Evolutionary conservation across 2,888 invertebrate species (phyloP), one percentile per base, ranked within the genome.

Genomic region (Hypolimnas misippus): DNA sequence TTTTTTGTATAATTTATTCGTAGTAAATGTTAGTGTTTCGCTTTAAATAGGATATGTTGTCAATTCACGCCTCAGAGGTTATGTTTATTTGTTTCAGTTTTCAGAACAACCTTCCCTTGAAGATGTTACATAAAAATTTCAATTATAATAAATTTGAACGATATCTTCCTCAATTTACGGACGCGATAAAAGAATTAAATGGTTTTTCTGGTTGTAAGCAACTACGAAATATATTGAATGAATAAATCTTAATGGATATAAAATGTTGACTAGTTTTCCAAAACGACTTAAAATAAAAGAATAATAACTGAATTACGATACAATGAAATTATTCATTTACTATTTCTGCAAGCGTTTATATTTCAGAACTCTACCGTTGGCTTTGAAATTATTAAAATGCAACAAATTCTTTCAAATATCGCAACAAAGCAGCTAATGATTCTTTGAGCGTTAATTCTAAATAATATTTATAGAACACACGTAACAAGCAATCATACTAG

Each of bases 41-140:
- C 7, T 42, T 16, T 17, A 7, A 14, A 17, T 29, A 10, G n/a
- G 29, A 57, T 61, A 42, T 65, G 74, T 70, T 76, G 67, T 76
- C 75, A 74, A 71, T 78, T 72, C 63, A 67, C 74, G 57, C 72
- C 71, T 63, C 64, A 68, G 63, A 72, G 71, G 69, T 73, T 72
- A 64, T 68, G 68, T 72, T 70, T 64, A 57, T 60, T 62, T 70
- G 67, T 70, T 66, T 65, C 66, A 65, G 70, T 70, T 72, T 73
- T 70, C 55, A 60, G 70, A 71, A 63, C 59, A 82, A 73, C 87
- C 86, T 87, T 86, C 78, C 84, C 86, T 86, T 85, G 86, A 77
- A 74, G 62, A 60, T 65, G 70, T 35, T 42, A 55, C 60, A 63
- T 60, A 63, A 66, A 65, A 66, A 57, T 25, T 50, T 65, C 16